Evolutionary conservation across 2,113 vertebrate species (phyloP).

Genomic region (Pyxicephalus adspersus): DNA sequence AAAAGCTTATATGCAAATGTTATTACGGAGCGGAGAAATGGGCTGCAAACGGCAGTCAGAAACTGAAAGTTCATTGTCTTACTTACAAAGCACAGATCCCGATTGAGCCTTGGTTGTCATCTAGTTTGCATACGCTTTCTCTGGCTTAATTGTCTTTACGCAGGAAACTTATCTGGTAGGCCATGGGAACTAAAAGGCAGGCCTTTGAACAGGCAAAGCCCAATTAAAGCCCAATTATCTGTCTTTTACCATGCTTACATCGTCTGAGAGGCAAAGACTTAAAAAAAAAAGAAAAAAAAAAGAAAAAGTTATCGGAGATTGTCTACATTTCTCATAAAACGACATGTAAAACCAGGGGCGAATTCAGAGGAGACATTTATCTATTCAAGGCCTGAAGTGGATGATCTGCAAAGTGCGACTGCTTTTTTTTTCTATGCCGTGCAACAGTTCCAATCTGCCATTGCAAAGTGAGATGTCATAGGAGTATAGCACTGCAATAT

Average conservation of each 20-base stretch:
- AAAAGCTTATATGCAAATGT: conserved; percentile 58
- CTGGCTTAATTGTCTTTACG: conserved; percentile 72
- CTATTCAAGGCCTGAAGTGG: conserved; percentile 27
- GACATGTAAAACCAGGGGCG: not conserved
- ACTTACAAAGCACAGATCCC: conserved; percentile 65
- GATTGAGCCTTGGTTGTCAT: conserved; percentile 58
- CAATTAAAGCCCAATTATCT: conserved; percentile 65
- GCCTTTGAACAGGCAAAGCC: conserved; percentile 61
- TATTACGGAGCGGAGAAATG: conserved; percentile 32
- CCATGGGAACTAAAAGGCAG: conserved; percentile 75
- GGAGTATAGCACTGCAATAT: too few species aligned
- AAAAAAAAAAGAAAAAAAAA: not conserved
- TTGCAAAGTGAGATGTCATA: not conserved
- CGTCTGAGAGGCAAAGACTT: conserved; percentile 31
- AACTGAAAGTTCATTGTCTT: conserved; percentile 72
- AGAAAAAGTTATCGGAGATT: not conserved
- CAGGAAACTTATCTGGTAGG: conserved; percentile 67
- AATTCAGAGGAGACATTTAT: not conserved
- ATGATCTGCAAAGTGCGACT: conserved; percentile 14
- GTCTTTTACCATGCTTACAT: conserved; percentile 50
- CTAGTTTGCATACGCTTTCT: conserved; percentile 67
- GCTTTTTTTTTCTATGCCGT: not conserved
- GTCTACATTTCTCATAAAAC: conserved; percentile 30
- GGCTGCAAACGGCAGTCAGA: conserved; percentile 60
- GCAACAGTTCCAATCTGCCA: not conserved